A percentile compares a stretch with the other conserved stretches of the same genome.
These are phyloP conservation scores for Platycnemis pennipes DNA, from an alignment of 2,888 invertebrate species.

Conservation along the genomic window DNA sequence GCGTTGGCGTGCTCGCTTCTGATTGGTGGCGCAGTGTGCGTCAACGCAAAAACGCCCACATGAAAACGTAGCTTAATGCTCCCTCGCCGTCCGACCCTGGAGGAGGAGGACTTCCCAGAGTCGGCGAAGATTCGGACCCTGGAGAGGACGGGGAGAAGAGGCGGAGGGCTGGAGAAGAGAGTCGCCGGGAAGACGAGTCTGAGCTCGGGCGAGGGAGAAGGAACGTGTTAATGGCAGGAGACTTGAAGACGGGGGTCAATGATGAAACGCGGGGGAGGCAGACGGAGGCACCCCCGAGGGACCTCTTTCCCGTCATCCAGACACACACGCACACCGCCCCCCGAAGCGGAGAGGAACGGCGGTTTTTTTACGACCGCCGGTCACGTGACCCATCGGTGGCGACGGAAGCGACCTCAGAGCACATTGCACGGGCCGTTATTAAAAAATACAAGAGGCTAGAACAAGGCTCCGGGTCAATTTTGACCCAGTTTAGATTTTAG, in stretches of 20 bases:
- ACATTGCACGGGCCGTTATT: background rate
- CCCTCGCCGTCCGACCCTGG: too few relatives aligned
- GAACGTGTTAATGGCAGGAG: constrained; percentile 31
- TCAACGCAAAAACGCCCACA: too few relatives aligned
- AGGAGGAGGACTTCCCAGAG: background rate
- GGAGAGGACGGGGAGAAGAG: background rate
- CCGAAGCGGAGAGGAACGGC: background rate
- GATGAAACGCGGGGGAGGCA: background rate
- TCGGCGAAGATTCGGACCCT: too few relatives aligned
- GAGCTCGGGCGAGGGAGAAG: background rate
- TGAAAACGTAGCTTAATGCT: too few relatives aligned
- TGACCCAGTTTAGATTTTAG: constrained; percentile 11
- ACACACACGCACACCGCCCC: background rate
- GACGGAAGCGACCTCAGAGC: background rate
- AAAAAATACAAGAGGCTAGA: background rate
- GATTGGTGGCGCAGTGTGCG: too few relatives aligned
- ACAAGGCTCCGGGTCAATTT: background rate
- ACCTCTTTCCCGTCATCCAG: background rate
- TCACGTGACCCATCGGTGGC: constrained; percentile 34
- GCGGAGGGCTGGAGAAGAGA: background rate
- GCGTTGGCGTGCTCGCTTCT: too few relatives aligned
- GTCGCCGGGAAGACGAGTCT: background rate
- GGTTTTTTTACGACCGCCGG: constrained; percentile 45
- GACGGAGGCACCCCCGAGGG: background rate
- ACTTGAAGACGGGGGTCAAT: background rate